These are phyloP conservation scores for Pemphredon lugubris DNA, from an alignment of 2,888 invertebrate genomes.

Conservation along the genomic window DNA sequence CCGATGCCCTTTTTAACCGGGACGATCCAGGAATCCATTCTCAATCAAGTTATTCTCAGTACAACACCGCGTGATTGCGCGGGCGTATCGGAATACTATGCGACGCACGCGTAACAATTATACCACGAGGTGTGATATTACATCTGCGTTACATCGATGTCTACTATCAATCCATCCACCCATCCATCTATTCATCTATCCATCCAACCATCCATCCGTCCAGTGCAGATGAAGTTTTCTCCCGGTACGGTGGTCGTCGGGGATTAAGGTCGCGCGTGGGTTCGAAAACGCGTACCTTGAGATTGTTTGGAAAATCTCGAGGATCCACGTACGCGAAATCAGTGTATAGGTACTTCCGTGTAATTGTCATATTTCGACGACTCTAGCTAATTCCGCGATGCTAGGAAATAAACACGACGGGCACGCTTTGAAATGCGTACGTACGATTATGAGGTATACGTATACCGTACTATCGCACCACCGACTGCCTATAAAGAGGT, in stretches of 20 bases:
- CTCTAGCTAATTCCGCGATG: no score
- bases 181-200: no score
- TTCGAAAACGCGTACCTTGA: slow-evolving; percentile 23
- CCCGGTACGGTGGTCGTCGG: slow-evolving; percentile 13
- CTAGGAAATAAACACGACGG: no score
- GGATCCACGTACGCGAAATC: slow-evolving; percentile 7
- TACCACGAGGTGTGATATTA: slow-evolving; percentile 54
- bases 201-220: no score
- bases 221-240: slow-evolving; percentile 22
- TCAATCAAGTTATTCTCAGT: slow-evolving; percentile 10
- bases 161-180: no score
- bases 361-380: not conserved
- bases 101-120: slow-evolving; percentile 37
- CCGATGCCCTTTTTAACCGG: slow-evolving; percentile 11
- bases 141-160: slow-evolving; percentile 53
- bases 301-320: slow-evolving; percentile 28
- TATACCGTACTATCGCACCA: no score
- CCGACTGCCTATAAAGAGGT: no score
- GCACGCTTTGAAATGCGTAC: no score
- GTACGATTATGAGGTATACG: no score
- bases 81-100: slow-evolving; percentile 42
- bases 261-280: slow-evolving; percentile 47
- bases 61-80: slow-evolving; percentile 53
- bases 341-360: slow-evolving; percentile 6
- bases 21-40: slow-evolving; percentile 17